These are phyloP conservation scores for Bombylius discolor DNA, from an alignment of 2,888 invertebrate species.

Conservation along the genomic window DNA sequence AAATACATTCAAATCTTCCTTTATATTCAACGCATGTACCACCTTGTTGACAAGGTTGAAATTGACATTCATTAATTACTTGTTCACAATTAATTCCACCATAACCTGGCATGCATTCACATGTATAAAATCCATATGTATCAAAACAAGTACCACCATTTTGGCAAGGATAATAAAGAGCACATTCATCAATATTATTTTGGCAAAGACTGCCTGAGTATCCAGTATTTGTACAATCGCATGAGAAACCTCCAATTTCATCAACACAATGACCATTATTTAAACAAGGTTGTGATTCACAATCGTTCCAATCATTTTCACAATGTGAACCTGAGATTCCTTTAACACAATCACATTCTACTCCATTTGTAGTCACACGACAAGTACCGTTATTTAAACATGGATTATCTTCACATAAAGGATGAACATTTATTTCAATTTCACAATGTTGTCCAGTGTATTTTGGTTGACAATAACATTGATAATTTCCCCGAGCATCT, in stretches of 20 bases:
- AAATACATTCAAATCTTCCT: conserved; percentile 54
- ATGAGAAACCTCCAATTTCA: conserved; percentile 59
- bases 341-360: conserved; percentile 46
- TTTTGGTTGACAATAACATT: conserved; percentile 54
- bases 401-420: conserved; percentile 58
- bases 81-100: conserved; percentile 65
- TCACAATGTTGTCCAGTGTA: conserved; percentile 61
- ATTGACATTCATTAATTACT: conserved; percentile 46
- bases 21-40: conserved; percentile 50
- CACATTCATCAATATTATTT: conserved; percentile 68
- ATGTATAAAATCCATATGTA: conserved; percentile 64
- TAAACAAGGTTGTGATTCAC: conserved; percentile 52
- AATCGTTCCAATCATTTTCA: conserved; percentile 65
- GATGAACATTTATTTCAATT: conserved; percentile 53
- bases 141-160: conserved; percentile 70
- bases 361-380: conserved; percentile 44
- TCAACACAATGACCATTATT: conserved; percentile 63
- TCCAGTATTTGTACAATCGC: conserved; percentile 64
- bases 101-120: conserved; percentile 67
- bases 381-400: conserved; percentile 73
- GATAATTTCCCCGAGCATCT: conserved; percentile 53
- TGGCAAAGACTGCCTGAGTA: conserved; percentile 63
- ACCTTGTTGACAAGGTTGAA: conserved; percentile 60
- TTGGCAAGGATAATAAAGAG: conserved; percentile 49
- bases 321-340: conserved; percentile 36